These are phyloP conservation scores for Gymnarchus niloticus DNA, from an alignment of 2,113 vertebrate species.

Conservation along the genomic window DNA sequence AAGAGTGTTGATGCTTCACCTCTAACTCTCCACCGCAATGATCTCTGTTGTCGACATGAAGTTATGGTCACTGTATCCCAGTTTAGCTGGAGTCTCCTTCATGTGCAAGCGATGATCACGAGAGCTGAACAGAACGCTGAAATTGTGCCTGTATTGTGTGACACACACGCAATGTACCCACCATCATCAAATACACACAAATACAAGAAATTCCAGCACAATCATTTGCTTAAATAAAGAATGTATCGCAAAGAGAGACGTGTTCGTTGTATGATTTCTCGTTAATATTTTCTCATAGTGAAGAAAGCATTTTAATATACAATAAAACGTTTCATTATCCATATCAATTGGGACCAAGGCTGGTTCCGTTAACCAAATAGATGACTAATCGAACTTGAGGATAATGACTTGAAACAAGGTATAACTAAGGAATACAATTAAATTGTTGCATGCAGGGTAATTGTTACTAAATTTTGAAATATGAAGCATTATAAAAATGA, in stretches of 20 bases:
- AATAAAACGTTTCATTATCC: too few relatives aligned
- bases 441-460: too few relatives aligned
- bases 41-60: conserved; percentile 7
- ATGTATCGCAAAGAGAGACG: neutral
- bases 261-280: neutral
- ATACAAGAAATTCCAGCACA: neutral
- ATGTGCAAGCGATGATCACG: neutral
- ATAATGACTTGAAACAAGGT: too few relatives aligned
- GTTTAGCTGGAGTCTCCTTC: neutral
- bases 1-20: neutral
- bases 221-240: neutral
- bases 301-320: too few relatives aligned
- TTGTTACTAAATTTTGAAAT: too few relatives aligned
- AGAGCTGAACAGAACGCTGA: neutral
- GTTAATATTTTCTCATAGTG: too few relatives aligned
- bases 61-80: neutral
- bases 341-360: too few relatives aligned
- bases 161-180: neutral
- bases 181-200: neutral
- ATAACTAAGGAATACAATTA: too few relatives aligned
- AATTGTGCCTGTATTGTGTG: neutral
- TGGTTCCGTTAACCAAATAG: too few relatives aligned
- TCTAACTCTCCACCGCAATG: neutral
- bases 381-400: too few relatives aligned
- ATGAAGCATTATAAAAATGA: too few relatives aligned